Conservation (phyloP, 1,140 invertebrate genomes). For the Drosophila rufa region DNA sequence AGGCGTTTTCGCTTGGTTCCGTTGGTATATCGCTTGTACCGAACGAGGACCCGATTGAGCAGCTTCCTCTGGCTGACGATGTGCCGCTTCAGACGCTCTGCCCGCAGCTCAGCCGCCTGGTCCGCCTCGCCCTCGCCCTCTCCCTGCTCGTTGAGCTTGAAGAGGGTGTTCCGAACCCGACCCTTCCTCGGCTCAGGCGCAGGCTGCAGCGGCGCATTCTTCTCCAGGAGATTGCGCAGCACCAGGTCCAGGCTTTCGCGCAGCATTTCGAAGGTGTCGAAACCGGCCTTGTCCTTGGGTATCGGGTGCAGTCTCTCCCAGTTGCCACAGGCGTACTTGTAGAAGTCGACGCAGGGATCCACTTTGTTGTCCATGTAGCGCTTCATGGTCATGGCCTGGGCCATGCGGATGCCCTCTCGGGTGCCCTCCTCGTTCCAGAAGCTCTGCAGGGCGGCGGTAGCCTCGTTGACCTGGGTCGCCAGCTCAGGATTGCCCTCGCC, state of each 20-base stretch:
- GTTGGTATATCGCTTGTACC: conserved; percentile 68
- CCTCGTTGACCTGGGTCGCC: conserved; percentile 30
- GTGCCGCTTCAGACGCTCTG: conserved; percentile 50
- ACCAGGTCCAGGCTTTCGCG: conserved; percentile 91
- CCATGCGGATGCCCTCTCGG: conserved; percentile 85
- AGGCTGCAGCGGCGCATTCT: conserved; percentile 9
- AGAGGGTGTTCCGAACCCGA: conserved; percentile 48
- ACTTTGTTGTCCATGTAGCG: conserved; percentile 91
- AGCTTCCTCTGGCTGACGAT: conserved; percentile 64
- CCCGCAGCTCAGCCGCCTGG: conserved; percentile 39
- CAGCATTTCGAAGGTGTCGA: conserved; percentile 93
- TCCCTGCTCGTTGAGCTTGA: conserved; percentile 58
- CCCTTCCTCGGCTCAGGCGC: conserved; percentile 39
- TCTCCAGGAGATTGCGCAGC: conserved; percentile 89
- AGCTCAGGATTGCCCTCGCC: background rate
- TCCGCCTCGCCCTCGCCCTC: conserved; percentile 55
- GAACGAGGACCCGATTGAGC: conserved; percentile 59
- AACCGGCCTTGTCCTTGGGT: conserved; percentile 92
- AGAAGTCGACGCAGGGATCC: conserved; percentile 96
- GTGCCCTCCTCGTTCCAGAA: conserved; percentile 87
- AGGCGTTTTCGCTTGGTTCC: conserved; percentile 59
- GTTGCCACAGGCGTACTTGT: conserved; percentile 95
- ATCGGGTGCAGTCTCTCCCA: conserved; percentile 94
- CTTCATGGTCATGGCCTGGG: conserved; percentile 89
- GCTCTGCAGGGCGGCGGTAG: conserved; percentile 68